Evolutionary conservation across 2,888 invertebrate species (phyloP), one percentile per base, ranked within the genome.

Genomic region (Chrysopilus asiliformis): DNA sequence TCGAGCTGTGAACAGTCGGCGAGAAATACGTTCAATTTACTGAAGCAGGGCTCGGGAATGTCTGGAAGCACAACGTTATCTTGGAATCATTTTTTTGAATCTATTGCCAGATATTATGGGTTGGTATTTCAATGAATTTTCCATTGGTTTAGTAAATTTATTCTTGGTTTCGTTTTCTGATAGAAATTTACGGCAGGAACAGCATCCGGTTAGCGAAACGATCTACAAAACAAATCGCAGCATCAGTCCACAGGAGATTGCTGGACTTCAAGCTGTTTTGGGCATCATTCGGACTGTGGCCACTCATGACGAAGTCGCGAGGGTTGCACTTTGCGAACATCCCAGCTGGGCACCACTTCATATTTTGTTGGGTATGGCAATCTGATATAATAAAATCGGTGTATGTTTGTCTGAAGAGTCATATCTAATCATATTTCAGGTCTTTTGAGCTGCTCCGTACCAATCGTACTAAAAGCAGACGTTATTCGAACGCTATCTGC

Each of bases 11-110:
- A 72, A 37, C 74, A 77, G 63, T 78, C 86, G 12, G 87, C 93
- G 49, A 65, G 76, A 37, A 76, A 81, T 51, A 81, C 82, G 27
- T 87, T 80, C 54, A 79, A 77, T 51, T 68, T 85, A 48, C 63
- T 87, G 12, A 82, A 82, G 52, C 74, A 77, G 44, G 76, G 59
- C 0, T 53, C 58, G 3, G 53, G 76, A 44, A 68, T 74, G 34
- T 62, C 67, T 0, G 64, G 67, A 12, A 67, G 65, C 18, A 64
- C 65, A 40, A 66, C 68, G 28, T 67, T 87, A 12, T 81, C 82
- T 0, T 84, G 85, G 82, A 84, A 87, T 52, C 86, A 87, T 53
- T 84, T 89, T 53, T 86, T 87, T 53, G 67, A 68, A 20, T 85
- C 90, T 0, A 70, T 94, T 32, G 74, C 68, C 8, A 68, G 75